phyloP scores from a whole-genome alignment of 2,797 vertebrate genomes.

The Labroides dimidiatus region DNA sequence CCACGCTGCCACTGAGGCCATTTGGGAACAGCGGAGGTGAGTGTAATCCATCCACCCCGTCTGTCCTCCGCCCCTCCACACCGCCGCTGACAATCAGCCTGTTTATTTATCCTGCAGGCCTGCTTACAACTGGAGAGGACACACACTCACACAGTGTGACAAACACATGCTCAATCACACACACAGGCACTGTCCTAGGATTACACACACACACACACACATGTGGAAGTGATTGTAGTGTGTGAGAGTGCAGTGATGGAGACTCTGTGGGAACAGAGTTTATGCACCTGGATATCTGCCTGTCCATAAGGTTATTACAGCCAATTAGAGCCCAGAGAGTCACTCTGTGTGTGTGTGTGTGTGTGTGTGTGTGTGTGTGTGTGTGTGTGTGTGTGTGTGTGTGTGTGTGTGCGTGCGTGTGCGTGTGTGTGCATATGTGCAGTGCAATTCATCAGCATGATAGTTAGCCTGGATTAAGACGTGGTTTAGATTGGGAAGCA shows the following conservation, averaged over 20 bases:
- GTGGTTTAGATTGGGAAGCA: conserved; percentile 55
- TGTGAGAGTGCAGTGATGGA: conserved; percentile 53
- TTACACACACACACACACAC: conserved; percentile 74
- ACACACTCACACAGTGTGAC: conserved; percentile 68
- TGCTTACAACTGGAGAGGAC: conserved; percentile 73
- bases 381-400: conserved; percentile 7
- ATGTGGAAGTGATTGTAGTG: conserved; percentile 81
- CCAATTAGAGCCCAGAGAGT: conserved; percentile 69
- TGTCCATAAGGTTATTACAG: conserved; percentile 78
- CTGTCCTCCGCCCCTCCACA: conserved; percentile 52
- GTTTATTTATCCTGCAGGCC: conserved; percentile 87
- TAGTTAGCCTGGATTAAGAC: conserved; percentile 59
- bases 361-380: background rate
- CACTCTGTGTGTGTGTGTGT: conserved; percentile 1
- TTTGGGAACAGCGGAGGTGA: conserved; percentile 76
- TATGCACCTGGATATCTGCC: conserved; percentile 82
- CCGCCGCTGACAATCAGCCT: conserved; percentile 82
- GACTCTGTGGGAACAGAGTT: conserved; percentile 74
- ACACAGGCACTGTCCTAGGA: conserved; percentile 42
- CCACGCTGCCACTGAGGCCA: conserved; percentile 51
- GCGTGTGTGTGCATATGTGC: no score
- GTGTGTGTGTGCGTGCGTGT: background rate
- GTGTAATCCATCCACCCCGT: conserved; percentile 82
- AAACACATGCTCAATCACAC: conserved; percentile 67
- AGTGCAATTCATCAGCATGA: conserved; percentile 47